These are phyloP conservation scores for Thinocorus orbignyianus DNA, from an alignment of 2,113 vertebrate species.

Conservation along the genomic window DNA sequence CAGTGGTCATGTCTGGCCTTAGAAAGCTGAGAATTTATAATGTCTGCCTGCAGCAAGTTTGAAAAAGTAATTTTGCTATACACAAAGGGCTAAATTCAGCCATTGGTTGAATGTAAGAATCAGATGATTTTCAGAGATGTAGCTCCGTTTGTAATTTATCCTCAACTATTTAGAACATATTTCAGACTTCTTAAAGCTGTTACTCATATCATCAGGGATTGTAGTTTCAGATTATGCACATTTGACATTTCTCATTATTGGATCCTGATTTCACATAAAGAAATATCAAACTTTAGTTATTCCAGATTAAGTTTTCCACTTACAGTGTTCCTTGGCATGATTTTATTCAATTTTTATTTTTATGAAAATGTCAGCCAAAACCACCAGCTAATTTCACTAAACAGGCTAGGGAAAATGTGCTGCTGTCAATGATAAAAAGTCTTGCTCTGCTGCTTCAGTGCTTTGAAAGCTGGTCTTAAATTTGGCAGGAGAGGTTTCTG, in stretches of 20 bases:
- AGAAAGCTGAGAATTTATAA: not conserved
- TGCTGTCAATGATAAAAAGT: not conserved
- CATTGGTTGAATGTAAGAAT: not conserved
- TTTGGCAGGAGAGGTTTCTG: not conserved
- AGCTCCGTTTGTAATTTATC: not conserved
- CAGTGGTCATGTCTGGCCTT: not conserved
- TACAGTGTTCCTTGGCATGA: not conserved
- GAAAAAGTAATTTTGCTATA: not conserved
- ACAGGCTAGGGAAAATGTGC: not conserved
- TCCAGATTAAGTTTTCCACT: not conserved
- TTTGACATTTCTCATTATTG: not conserved
- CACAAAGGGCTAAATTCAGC: not conserved
- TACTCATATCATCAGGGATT: not conserved
- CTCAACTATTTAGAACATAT: not conserved
- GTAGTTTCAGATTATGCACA: not conserved
- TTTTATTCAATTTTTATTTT: not conserved
- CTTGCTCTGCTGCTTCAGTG: not conserved
- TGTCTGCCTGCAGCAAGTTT: not conserved
- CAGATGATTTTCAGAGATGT: not conserved
- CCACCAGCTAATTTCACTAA: not conserved
- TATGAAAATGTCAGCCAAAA: not conserved
- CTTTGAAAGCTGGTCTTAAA: not conserved
- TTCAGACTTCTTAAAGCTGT: not conserved
- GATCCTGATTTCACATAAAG: not conserved
- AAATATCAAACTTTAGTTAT: not conserved